Percentiles rank a stretch among this genome's conserved stretches.
Conservation (phyloP, 2,113 vertebrate genomes). For the Pongo pygmaeus region DNA sequence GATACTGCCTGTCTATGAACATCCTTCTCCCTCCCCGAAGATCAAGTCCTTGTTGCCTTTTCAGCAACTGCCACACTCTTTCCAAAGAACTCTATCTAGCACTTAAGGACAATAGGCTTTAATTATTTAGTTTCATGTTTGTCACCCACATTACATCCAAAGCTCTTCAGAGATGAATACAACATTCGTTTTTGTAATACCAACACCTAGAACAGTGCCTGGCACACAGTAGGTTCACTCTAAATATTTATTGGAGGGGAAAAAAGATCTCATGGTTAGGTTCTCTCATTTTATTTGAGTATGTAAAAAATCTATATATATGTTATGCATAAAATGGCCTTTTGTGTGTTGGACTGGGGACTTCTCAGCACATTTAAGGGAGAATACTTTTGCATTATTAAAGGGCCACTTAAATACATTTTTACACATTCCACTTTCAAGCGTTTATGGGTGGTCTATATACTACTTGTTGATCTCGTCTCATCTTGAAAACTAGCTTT, state of each 20-base stretch:
- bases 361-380: background rate
- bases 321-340: background rate
- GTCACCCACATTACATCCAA: background rate
- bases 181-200: background rate
- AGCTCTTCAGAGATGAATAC: background rate
- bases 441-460: background rate
- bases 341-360: background rate
- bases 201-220: background rate
- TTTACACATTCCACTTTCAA: background rate
- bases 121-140: background rate
- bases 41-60: background rate
- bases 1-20: background rate
- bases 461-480: background rate
- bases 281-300: background rate
- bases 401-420: background rate
- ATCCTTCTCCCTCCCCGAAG: too few species aligned
- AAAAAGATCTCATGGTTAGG: background rate
- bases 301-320: background rate
- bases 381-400: background rate
- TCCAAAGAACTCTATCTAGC: background rate
- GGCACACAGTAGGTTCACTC: background rate
- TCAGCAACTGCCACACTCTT: background rate
- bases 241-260: background rate
- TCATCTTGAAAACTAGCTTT: constrained; percentile 3
- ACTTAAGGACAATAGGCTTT: background rate